phyloP scores from a whole-genome alignment of 2,888 invertebrate genomes.

The Tetragnatha montana region DNA sequence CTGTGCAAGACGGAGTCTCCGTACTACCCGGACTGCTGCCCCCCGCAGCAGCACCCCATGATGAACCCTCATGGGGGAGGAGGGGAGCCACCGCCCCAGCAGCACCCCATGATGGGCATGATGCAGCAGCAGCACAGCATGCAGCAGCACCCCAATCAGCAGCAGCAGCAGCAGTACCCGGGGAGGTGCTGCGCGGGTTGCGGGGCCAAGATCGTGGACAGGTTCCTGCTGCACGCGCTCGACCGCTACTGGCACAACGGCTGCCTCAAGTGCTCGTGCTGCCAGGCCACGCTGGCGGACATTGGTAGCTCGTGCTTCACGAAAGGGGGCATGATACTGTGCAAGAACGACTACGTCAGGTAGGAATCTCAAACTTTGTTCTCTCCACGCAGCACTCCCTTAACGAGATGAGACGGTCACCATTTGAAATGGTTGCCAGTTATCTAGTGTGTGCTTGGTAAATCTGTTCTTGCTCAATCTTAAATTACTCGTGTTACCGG shows the following conservation, averaged over 20 bases:
- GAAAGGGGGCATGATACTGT: conserved; percentile 94
- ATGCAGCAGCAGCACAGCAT: conserved; percentile 52
- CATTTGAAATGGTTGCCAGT: no score
- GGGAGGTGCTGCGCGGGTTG: conserved; percentile 69
- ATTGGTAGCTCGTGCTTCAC: conserved; percentile 94
- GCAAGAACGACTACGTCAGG: conserved; percentile 96
- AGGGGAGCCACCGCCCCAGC: conserved; percentile 47
- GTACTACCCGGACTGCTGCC: conserved; percentile 69
- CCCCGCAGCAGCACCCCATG: conserved; percentile 61
- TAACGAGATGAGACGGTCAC: no score
- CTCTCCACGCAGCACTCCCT: background rate
- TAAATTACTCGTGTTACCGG: no score
- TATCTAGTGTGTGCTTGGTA: no score
- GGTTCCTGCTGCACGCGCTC: conserved; percentile 92
- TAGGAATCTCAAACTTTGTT: conserved; percentile 79
- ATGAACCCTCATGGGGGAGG: conserved; percentile 60
- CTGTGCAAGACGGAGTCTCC: conserved; percentile 68
- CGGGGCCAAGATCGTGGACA: conserved; percentile 77
- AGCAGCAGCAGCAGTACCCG: conserved; percentile 42
- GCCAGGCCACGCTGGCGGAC: conserved; percentile 91
- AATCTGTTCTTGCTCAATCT: no score
- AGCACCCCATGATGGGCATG: conserved; percentile 66
- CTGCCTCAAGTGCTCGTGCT: conserved; percentile 95
- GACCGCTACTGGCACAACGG: conserved; percentile 97
- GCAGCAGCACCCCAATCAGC: conserved; percentile 51